Conservation (phyloP, 2,797 vertebrate genomes). For the Eulemur mongoz region DNA sequence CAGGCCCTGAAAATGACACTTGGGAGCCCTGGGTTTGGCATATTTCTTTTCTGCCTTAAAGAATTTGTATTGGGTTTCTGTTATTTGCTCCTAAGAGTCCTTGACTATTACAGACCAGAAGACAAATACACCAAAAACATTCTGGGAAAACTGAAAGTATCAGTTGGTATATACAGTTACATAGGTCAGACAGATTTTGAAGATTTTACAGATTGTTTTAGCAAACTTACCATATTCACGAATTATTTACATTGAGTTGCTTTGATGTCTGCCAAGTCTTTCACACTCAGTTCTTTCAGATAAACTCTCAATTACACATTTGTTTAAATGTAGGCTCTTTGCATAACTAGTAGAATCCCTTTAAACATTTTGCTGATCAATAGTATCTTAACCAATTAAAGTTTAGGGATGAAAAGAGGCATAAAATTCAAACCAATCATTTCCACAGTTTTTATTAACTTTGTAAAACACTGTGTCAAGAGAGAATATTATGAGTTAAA, state of each 20-base stretch:
- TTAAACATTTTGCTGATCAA: not conserved
- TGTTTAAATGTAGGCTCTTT: not conserved
- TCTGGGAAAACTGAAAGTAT: not conserved
- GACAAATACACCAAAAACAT: not conserved
- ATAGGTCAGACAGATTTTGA: not conserved
- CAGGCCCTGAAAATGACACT: not conserved
- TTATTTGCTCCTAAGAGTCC: not conserved
- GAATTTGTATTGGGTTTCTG: not conserved
- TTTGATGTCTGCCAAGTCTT: not conserved
- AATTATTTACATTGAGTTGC: not conserved
- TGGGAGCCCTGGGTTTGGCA: not conserved
- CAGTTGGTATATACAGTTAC: not conserved
- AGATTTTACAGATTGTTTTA: conserved; percentile 7
- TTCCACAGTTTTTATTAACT: conserved; percentile 8
- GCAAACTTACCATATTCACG: not conserved
- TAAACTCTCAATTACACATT: conserved; percentile 6
- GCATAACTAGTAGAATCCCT: not conserved
- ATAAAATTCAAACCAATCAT: conserved; percentile 8
- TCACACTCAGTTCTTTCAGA: not conserved
- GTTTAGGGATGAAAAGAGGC: not conserved
- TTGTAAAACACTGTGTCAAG: not conserved
- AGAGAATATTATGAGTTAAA: not conserved
- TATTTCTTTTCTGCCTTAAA: not conserved
- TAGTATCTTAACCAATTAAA: not conserved
- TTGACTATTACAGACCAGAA: not conserved